Percentiles rank a stretch among this genome's conserved stretches.
Evolutionary conservation across 2,888 invertebrate species (phyloP).

Genomic region (Cacoxenus indagator): DNA sequence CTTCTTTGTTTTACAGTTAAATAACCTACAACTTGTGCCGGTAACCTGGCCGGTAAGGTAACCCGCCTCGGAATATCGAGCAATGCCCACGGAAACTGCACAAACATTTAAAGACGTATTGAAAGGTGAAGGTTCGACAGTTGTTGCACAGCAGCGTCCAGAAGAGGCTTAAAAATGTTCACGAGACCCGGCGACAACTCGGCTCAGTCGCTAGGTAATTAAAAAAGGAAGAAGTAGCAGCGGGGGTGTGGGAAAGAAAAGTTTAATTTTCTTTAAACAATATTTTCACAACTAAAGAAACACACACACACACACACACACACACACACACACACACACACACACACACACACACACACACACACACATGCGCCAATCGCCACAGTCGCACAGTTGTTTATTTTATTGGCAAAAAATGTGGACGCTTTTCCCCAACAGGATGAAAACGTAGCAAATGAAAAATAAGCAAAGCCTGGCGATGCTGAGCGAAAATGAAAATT

Average conservation of each 20-base stretch:
- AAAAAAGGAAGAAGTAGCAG: no score
- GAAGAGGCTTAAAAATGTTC: conserved; percentile 20
- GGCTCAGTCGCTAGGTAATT: conserved; percentile 3
- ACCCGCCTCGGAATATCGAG: not conserved
- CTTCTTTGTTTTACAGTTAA: no score
- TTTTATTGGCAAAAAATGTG: not conserved
- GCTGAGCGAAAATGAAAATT: conserved; percentile 1
- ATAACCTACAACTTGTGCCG: no score
- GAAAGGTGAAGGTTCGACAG: conserved; percentile 60
- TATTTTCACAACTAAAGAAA: conserved; percentile 18
- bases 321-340: not conserved
- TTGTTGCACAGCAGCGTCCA: conserved; percentile 44
- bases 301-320: not conserved
- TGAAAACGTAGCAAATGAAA: conserved; percentile 10
- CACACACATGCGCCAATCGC: not conserved
- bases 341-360: not conserved
- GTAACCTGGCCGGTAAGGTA: not conserved
- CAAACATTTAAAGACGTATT: conserved; percentile 62
- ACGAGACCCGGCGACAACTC: not conserved
- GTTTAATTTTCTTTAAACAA: conserved; percentile 21
- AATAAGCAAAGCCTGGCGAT: conserved; percentile 5
- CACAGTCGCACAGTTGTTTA: not conserved
- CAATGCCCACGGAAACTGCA: conserved; percentile 53
- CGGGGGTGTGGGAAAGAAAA: conserved; percentile 2
- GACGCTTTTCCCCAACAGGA: not conserved